These are phyloP conservation scores for Nipponia nippon DNA, from an alignment of 2,113 vertebrate species.

Conservation along the genomic window DNA sequence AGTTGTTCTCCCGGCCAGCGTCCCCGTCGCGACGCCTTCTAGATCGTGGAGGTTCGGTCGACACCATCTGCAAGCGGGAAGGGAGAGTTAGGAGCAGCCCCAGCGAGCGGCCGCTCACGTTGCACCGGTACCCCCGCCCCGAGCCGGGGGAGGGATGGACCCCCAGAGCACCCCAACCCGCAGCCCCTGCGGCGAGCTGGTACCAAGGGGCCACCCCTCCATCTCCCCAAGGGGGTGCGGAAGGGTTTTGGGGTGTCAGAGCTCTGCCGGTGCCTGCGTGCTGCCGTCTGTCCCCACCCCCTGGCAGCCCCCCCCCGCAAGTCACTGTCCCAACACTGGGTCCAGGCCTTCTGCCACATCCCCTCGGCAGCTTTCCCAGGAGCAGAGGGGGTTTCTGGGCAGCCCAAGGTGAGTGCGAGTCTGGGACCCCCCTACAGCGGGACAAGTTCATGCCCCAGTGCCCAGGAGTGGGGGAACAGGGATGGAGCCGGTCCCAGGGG, in stretches of 20 bases:
- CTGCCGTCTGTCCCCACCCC: not conserved
- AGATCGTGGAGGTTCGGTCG: slow-evolving; percentile 96
- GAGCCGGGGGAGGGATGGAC: not conserved
- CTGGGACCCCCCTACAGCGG: fast-evolving
- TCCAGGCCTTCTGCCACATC: not conserved
- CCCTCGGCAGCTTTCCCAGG: fast-evolving
- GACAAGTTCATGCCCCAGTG: not conserved
- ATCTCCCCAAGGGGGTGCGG: not conserved
- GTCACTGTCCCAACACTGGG: fast-evolving
- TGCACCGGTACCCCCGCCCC: not conserved
- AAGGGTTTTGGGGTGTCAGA: not conserved
- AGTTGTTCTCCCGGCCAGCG: slow-evolving; percentile 76
- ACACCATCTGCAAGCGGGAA: slow-evolving; percentile 81
- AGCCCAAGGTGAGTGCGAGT: not conserved
- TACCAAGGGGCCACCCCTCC: fast-evolving
- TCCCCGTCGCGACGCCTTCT: slow-evolving; percentile 67
- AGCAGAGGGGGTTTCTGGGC: not conserved
- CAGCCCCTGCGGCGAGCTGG: fast-evolving
- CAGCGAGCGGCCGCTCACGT: fast-evolving
- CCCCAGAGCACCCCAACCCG: not conserved
- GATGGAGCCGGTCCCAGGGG: not conserved
- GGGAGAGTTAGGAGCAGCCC: not conserved
- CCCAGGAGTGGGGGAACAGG: not conserved
- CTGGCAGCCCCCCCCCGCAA: not conserved
- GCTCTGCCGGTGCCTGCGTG: not conserved